Conservation (phyloP, 2,797 vertebrate species). For the Notamacropus eugenii region DNA sequence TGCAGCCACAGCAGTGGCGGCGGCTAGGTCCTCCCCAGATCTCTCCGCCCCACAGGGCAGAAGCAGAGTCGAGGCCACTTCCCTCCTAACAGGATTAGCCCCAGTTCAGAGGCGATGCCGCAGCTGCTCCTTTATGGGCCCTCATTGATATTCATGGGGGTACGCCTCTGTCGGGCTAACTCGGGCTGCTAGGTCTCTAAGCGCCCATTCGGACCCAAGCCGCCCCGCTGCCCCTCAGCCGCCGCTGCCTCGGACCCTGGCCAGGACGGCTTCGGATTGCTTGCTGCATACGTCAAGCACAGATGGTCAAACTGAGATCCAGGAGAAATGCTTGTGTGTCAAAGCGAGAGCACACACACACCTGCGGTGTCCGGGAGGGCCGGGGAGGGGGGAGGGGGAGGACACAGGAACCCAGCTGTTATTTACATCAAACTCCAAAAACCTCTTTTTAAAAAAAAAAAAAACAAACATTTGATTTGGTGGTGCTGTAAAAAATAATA, state of each 20-base stretch:
- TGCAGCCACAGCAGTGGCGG: no score
- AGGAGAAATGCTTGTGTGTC: constrained; percentile 65
- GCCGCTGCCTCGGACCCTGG: constrained; percentile 72
- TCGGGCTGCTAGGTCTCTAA: constrained; percentile 77
- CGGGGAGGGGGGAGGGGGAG: no score
- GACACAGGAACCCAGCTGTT: constrained; percentile 36
- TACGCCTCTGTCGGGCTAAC: constrained; percentile 89
- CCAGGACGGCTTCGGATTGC: constrained; percentile 75
- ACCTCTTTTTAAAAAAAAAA: constrained; percentile 44
- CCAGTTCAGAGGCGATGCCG: constrained; percentile 88
- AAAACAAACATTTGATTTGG: constrained; percentile 66
- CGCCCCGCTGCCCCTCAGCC: no score
- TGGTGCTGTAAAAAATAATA: constrained; percentile 66
- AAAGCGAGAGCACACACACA: constrained; percentile 65
- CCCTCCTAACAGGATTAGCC: constrained; percentile 88
- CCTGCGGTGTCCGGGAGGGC: constrained; percentile 47
- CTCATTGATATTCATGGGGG: constrained; percentile 91
- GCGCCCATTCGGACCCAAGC: neutral
- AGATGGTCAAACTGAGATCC: constrained; percentile 72
- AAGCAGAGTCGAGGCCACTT: constrained; percentile 86
- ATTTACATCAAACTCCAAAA: constrained; percentile 74
- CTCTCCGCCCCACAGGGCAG: constrained; percentile 58
- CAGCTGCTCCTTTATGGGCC: constrained; percentile 90
- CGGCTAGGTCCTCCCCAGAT: neutral
- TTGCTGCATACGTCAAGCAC: constrained; percentile 59